Percentiles rank a stretch among this genome's conserved stretches.
Conservation (phyloP, 2,797 vertebrate genomes). For the Tachyglossus aculeatus region DNA sequence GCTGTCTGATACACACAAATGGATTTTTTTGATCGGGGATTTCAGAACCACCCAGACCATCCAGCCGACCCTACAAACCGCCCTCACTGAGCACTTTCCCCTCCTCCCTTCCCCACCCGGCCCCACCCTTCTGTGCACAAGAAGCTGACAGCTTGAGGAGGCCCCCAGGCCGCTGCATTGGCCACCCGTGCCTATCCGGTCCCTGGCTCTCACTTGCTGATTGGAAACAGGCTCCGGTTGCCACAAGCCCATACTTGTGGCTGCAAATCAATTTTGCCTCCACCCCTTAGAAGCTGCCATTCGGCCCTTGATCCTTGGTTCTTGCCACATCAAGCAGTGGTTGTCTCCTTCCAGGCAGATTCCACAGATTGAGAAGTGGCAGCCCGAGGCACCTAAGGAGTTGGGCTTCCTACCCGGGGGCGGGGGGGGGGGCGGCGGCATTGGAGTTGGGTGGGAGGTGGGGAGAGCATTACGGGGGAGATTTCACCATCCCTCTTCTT, state of each 20-base stretch:
- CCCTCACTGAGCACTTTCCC: no score
- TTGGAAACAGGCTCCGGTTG: not conserved
- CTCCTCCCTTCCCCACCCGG: no score
- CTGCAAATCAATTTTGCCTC: not conserved
- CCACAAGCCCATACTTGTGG: not conserved
- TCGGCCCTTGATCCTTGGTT: constrained; percentile 15
- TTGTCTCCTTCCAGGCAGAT: not conserved
- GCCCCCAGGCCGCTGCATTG: no score
- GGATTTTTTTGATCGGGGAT: no score
- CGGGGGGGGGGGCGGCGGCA: not conserved
- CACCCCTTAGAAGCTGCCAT: not conserved
- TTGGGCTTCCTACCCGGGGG: not conserved
- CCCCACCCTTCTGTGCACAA: no score
- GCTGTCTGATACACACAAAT: no score
- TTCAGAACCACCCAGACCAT: no score
- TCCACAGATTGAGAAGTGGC: not conserved
- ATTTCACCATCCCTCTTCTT: not conserved
- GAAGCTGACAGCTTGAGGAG: no score
- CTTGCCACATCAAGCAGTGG: not conserved
- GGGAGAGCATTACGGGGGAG: no score
- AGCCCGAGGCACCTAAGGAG: not conserved
- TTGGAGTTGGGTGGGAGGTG: no score
- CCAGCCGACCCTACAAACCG: no score
- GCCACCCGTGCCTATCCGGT: no score
- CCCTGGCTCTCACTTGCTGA: not conserved